phyloP scores from a whole-genome alignment of 2,113 vertebrate species.

The Urocynchramus pylzowi region DNA sequence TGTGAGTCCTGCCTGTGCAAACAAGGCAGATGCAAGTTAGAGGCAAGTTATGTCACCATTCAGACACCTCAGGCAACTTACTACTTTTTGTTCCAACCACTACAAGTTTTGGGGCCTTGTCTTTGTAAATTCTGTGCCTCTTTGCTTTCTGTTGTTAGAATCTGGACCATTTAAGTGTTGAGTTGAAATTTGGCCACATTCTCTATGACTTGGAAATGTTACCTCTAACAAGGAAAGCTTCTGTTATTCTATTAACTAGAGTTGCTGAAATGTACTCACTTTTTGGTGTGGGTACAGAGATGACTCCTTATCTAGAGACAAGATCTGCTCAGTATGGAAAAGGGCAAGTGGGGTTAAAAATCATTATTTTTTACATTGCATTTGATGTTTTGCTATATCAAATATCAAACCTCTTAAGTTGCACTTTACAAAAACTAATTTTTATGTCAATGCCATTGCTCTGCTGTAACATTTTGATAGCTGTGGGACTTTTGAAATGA shows the following conservation, averaged over 20 bases:
- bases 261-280: background rate
- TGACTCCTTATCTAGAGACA: background rate
- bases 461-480: background rate
- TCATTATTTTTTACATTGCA: background rate
- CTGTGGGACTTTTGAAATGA: background rate
- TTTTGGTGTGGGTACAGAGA: background rate
- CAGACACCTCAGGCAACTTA: background rate
- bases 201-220: background rate
- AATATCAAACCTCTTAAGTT: background rate
- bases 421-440: background rate
- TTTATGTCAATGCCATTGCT: background rate
- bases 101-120: background rate
- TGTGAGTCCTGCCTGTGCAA: background rate
- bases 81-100: background rate
- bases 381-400: background rate
- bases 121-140: background rate
- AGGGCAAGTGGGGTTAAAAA: background rate
- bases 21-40: background rate
- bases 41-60: background rate
- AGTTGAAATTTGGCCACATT: background rate
- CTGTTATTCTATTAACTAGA: background rate
- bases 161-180: background rate
- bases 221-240: background rate
- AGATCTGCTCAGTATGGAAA: background rate
- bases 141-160: background rate